A percentile compares a stretch with the other conserved stretches of the same genome.
Evolutionary conservation across 30 jellyfish, hydroid and myxozoan species (phyloP).

Genomic region (Aurelia coerulea): DNA sequence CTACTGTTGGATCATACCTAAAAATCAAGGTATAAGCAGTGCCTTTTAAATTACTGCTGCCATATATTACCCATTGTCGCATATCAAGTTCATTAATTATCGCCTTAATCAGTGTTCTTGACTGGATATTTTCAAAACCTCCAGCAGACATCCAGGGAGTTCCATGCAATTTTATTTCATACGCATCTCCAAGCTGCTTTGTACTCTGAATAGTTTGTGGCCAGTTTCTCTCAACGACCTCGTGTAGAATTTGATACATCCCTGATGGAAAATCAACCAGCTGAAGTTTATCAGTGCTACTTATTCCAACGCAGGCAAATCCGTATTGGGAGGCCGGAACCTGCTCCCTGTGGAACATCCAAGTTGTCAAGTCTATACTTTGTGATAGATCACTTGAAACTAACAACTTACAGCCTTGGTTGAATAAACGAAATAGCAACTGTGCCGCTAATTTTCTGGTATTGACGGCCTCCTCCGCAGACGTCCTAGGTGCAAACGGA

Average conservation of each 20-base stretch:
- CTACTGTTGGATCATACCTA: constrained; percentile 17
- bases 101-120: constrained; percentile 18
- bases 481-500: background rate
- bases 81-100: constrained; percentile 12
- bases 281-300: background rate
- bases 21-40: constrained; percentile 38
- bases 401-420: constrained; percentile 7
- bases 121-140: constrained; percentile 17
- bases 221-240: constrained; percentile 30
- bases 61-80: constrained; percentile 41
- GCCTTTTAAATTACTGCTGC: constrained; percentile 20
- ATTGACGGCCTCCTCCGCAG: constrained; percentile 15
- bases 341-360: constrained; percentile 33
- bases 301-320: constrained; percentile 4
- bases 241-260: background rate
- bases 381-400: constrained; percentile 20
- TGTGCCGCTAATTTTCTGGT: constrained; percentile 1
- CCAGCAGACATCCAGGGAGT: constrained; percentile 63
- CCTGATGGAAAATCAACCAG: constrained; percentile 11
- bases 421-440: constrained; percentile 5
- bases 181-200: background rate
- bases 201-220: constrained; percentile 11
- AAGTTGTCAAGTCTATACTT: background rate
- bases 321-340: background rate
- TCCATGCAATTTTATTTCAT: constrained; percentile 59